These are phyloP conservation scores for Berghia stephanieae DNA, from an alignment of 1,140 invertebrate species.

Conservation along the genomic window DNA sequence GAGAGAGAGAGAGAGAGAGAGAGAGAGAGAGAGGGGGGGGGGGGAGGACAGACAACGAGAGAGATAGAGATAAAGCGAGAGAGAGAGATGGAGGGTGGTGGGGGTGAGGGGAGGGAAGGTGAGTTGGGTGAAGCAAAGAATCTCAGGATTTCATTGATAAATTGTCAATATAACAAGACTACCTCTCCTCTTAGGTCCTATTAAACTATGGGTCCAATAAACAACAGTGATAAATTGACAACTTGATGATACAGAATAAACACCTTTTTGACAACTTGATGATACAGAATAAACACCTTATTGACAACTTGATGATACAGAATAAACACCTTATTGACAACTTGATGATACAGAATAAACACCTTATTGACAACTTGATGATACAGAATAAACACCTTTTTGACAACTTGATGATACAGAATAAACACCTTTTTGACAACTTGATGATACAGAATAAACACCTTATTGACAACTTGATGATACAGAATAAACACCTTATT, in stretches of 20 bases:
- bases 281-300: background rate
- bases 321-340: no score
- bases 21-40: conserved; percentile 21
- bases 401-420: no score
- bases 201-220: conserved; percentile 1
- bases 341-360: no score
- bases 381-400: no score
- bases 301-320: no score
- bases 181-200: conserved; percentile 19
- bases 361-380: no score
- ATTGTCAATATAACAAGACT: conserved; percentile 28
- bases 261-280: background rate
- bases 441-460: no score
- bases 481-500: no score
- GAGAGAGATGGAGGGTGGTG: background rate
- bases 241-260: background rate
- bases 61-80: background rate
- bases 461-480: no score
- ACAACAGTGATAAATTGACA: conserved; percentile 27
- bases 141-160: background rate
- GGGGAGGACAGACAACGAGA: conserved; percentile 4
- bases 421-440: no score
- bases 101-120: background rate
- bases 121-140: background rate
- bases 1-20: conserved; percentile 13